A percentile compares a stretch with the other conserved stretches of the same genome.
Evolutionary conservation across 2,797 vertebrate species (phyloP).

Genomic region (Margarornis squamiger): DNA sequence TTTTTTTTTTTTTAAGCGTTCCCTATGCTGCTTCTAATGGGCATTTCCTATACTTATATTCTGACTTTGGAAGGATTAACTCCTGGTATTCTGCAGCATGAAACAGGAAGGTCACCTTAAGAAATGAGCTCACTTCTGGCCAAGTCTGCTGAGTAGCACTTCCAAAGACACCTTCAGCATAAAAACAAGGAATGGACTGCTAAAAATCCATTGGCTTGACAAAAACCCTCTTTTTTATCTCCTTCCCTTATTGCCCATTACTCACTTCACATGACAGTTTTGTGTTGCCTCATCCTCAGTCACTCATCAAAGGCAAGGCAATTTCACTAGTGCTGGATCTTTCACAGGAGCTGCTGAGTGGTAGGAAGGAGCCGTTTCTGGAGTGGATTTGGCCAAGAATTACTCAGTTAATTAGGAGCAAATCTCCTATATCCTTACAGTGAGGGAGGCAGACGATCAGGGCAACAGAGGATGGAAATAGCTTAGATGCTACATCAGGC

Average conservation of each 20-base stretch:
- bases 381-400: slow-evolving; percentile 28
- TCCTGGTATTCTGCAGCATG: not conserved
- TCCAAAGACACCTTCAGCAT: slow-evolving; percentile 29
- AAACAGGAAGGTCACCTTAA: slow-evolving; percentile 27
- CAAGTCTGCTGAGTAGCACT: not conserved
- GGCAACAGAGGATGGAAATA: not conserved
- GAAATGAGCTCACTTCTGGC: slow-evolving; percentile 46
- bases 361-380: not conserved
- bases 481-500: not conserved
- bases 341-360: not conserved
- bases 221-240: not conserved
- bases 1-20: rapidly evolving
- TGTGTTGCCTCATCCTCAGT: slow-evolving; percentile 15
- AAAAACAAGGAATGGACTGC: not conserved
- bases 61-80: not conserved
- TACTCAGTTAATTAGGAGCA: slow-evolving; percentile 22
- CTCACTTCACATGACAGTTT: not conserved
- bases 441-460: not conserved
- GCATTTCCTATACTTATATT: not conserved
- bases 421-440: slow-evolving; percentile 27
- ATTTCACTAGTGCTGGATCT: not conserved
- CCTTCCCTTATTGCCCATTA: not conserved
- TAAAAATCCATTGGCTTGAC: not conserved
- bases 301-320: not conserved
- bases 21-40: not conserved